Evolutionary conservation across 2,888 invertebrate genomes (phyloP).

Genomic region (Campoplex capitator): DNA sequence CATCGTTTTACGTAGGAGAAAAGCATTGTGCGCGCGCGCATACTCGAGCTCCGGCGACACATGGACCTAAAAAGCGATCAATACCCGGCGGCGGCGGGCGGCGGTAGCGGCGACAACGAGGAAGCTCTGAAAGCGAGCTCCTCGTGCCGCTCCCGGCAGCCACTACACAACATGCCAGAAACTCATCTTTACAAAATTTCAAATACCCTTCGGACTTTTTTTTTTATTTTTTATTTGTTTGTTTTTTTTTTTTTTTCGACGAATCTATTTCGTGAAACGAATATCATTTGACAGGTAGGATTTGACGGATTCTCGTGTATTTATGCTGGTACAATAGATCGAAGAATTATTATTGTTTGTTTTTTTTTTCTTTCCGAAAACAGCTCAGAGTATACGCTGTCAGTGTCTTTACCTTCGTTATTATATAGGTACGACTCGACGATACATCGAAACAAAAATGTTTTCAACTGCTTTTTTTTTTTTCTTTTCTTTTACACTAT

Average conservation of each 20-base stretch:
- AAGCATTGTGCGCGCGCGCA: constrained; percentile 65
- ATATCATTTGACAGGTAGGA: too few species aligned
- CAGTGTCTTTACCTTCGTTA: too few species aligned
- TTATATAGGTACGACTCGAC: background rate
- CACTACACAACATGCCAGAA: background rate
- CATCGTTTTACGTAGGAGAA: background rate
- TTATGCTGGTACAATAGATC: too few species aligned
- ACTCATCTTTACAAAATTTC: too few species aligned
- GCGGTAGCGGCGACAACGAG: constrained; percentile 36
- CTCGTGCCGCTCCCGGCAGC: constrained; percentile 60
- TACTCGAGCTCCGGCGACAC: constrained; percentile 81
- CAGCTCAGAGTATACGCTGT: too few species aligned
- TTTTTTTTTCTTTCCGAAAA: too few species aligned
- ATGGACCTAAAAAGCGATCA: constrained; percentile 83
- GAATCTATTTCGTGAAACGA: too few species aligned
- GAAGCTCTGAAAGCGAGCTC: constrained; percentile 42
- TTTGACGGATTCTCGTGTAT: too few species aligned
- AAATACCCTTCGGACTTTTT: too few species aligned
- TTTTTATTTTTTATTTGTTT: too few species aligned
- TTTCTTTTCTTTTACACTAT: background rate
- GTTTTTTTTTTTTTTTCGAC: too few species aligned
- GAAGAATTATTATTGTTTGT: too few species aligned
- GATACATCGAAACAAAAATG: background rate
- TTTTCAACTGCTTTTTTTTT: background rate
- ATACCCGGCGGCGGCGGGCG: constrained; percentile 75